Base-by-base conservation (phyloP, 2,888 invertebrate species). In the Acanthosepion esculentum region DNA sequence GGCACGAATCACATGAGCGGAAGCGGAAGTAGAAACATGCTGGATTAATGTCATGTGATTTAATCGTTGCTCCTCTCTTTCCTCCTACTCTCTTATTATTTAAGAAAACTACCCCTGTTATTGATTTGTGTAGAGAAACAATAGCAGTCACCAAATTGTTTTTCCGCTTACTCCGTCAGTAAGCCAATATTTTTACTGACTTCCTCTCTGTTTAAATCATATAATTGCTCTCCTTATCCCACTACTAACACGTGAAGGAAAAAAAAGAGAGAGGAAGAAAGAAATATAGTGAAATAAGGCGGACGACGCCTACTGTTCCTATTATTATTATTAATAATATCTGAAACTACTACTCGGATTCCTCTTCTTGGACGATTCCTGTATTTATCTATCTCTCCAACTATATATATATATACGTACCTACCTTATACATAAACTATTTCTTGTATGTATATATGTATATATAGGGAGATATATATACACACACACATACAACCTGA, bases 41-140 rank as follows among this genome's bases (percentile, higher is more conserved):
- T n/a, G 93, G n/a, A 53, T 93, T 29, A 93, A 48, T 29, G 93
- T 93, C 93, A 93, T 93, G 93, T 93, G 93, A 93, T 93, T 93
- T 53, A 29, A 7, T 33, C 50, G n/a, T 50, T 93, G 29, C 50
- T 93, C 50, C 93, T 53, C 93, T 93, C 93, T 50, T 93, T 93
- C 93, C 93, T 93, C 93, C n/a, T 29, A 93, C 93, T 48, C 18
- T 15, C 0, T n/a, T 18, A n/a, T 15, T 78, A 78, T 12, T n/a
- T 18, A 4, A 78, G 4, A 10, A 78, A 78, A n/a, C 78, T 15
- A n/a, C 78, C 78, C n/a, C 78, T 23, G 12, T 78, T 12, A n/a
- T 33, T 78, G 78, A 78, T n/a, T 10, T 41, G 12, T 33, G 5
- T 78, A n/a, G 78, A n/a, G 78, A n/a, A n/a, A 78, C 78, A 78